A percentile compares a stretch with the other conserved stretches of the same genome.
Conservation (phyloP, 2,797 vertebrate species). For the Phyllotis vaccarum region DNA sequence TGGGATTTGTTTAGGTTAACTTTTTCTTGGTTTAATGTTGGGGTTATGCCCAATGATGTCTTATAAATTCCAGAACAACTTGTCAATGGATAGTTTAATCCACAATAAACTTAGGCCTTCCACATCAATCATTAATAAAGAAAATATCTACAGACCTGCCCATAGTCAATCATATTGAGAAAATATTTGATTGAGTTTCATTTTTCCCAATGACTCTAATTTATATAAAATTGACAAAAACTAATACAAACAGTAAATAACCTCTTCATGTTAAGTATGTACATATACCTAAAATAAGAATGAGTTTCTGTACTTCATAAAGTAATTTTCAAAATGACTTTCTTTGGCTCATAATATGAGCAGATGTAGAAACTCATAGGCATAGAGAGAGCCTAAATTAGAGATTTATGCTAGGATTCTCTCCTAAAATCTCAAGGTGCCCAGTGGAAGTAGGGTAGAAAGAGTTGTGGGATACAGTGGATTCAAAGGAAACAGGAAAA, state of each 20-base stretch:
- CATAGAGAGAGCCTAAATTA: neutral
- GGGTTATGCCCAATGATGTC: neutral
- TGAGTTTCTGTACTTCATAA: neutral
- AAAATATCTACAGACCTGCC: neutral
- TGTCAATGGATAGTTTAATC: neutral
- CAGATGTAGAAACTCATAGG: neutral
- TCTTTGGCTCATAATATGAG: neutral
- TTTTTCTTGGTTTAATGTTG: neutral
- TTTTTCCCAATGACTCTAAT: neutral
- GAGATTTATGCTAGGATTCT: neutral
- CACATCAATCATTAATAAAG: neutral
- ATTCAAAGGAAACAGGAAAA: neutral
- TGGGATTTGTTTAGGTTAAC: neutral
- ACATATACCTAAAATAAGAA: neutral
- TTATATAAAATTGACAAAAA: neutral
- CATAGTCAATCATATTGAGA: neutral
- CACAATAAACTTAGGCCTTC: neutral
- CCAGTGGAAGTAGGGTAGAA: neutral
- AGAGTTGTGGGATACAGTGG: neutral
- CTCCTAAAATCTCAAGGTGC: neutral
- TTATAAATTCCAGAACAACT: neutral
- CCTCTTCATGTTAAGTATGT: neutral
- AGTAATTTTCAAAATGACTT: neutral
- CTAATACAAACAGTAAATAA: neutral
- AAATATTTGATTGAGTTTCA: neutral